These are phyloP conservation scores for Poecilia wingei DNA, from an alignment of 2,797 vertebrate species.

Conservation along the genomic window DNA sequence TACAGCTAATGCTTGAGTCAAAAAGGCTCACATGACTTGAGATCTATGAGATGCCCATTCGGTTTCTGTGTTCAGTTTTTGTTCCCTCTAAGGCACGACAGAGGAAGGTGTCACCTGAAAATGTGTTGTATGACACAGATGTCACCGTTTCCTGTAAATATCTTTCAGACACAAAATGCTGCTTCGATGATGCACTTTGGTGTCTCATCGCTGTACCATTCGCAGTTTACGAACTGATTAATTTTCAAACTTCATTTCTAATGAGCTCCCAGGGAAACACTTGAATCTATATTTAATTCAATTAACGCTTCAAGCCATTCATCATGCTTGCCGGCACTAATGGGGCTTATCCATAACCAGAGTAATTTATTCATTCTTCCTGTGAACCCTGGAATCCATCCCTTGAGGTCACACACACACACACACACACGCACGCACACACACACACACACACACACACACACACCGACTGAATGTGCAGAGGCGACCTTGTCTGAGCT, in stretches of 20 bases:
- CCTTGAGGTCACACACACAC: constrained; percentile 51
- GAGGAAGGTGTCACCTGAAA: constrained; percentile 9
- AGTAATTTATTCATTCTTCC: constrained; percentile 66
- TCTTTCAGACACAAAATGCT: constrained; percentile 25
- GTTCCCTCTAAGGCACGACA: background rate
- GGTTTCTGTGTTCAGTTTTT: background rate
- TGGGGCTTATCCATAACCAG: constrained; percentile 67
- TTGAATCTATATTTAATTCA: constrained; percentile 78
- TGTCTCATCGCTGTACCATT: constrained; percentile 44
- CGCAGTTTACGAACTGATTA: constrained; percentile 58
- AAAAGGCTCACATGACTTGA: constrained; percentile 6
- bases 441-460: constrained; percentile 27
- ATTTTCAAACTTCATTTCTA: constrained; percentile 64
- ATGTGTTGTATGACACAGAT: constrained; percentile 16
- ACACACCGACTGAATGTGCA: constrained; percentile 33
- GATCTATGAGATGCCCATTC: background rate
- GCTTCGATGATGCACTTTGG: constrained; percentile 27
- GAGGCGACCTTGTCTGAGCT: constrained; percentile 16
- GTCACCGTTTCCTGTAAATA: constrained; percentile 24
- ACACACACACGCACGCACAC: constrained; percentile 22
- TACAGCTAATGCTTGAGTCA: constrained; percentile 2
- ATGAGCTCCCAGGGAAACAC: constrained; percentile 63
- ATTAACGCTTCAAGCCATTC: constrained; percentile 65
- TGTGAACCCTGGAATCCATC: constrained; percentile 56
- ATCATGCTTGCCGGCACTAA: constrained; percentile 71